These are phyloP conservation scores for Rosalia funebris DNA, from an alignment of 2,888 invertebrate genomes.

Conservation along the genomic window DNA sequence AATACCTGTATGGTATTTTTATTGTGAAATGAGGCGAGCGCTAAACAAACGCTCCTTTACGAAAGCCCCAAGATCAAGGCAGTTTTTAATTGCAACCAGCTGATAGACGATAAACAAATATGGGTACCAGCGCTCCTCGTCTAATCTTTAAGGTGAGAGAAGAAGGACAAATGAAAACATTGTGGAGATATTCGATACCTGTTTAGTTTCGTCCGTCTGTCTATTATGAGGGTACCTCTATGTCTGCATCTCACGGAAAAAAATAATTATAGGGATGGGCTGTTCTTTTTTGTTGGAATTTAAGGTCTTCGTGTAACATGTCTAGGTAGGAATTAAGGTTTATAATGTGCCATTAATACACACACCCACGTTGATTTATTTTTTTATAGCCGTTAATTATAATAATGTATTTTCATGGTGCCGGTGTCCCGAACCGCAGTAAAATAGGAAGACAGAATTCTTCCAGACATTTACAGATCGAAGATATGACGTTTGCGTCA, in stretches of 20 bases:
- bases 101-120: slow-evolving; percentile 39
- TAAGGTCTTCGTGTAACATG: slow-evolving; percentile 14
- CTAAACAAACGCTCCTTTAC: neutral
- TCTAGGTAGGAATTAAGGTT: slow-evolving; percentile 19
- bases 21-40: neutral
- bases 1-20: slow-evolving; percentile 1
- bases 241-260: slow-evolving; percentile 23
- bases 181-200: slow-evolving; percentile 44
- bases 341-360: slow-evolving; percentile 14
- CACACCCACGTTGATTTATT: slow-evolving; percentile 24
- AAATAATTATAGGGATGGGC: slow-evolving; percentile 21
- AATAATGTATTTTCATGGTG: slow-evolving; percentile 1
- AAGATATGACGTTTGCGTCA: too few relatives aligned
- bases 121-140: slow-evolving; percentile 45
- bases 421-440: neutral
- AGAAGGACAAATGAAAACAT: slow-evolving; percentile 38
- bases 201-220: slow-evolving; percentile 24
- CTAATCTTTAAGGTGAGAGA: slow-evolving; percentile 39
- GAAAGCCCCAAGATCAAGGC: slow-evolving; percentile 35
- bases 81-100: slow-evolving; percentile 42
- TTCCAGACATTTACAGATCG: too few relatives aligned
- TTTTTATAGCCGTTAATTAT: slow-evolving; percentile 19
- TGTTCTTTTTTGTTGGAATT: slow-evolving; percentile 13
- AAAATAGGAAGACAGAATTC: too few relatives aligned
- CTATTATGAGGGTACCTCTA: slow-evolving; percentile 24